Evolutionary conservation across 2,888 invertebrate genomes (phyloP), one percentile per base, ranked within the genome.

Genomic region (Octonoba sinensis): DNA sequence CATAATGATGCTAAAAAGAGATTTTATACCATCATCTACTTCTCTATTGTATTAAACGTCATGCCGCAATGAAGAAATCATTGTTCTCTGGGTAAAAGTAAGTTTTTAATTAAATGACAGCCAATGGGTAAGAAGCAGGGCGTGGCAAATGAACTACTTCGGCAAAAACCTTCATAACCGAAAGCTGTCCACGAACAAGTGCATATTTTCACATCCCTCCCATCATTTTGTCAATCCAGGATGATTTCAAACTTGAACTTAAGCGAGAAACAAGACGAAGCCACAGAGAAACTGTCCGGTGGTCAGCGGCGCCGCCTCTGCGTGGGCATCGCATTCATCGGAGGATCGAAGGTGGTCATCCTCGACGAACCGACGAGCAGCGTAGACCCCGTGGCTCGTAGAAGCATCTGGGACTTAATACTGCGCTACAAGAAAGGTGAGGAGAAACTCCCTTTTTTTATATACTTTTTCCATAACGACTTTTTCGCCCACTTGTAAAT

Each of bases 311-410:
- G 89, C n/a, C 85, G 89, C 18, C 86, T 90, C 3, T 89, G 88
- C 84, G 88, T 90, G 20, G 89, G 88, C 1, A 85, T 89, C 57
- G 89, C 90, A 3, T 90, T 90, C 85, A 87, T 89, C 46, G 89
- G 89, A 8, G 88, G 87, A 1, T 89, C 89, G 3, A 86, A 87
- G 78, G 86, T 88, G 3, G 86, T 90, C 51, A 87, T 90, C 49
- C 85, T 90, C 62, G 89, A 89, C 84, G 89, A 89, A 76, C 85
- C 85, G 22, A 85, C 85, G 15, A 78, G 84, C 46, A 85, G 85
- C 62, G 88, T 90, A 13, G 90, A 90, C 85, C 89, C 89, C 3
- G 87, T 87, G 64, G 89, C 89, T 6, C 85, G 89, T 47, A 85
- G 88, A 73, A 85, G 86, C 59, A 89, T 90, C 82, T 90, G 90